A percentile compares a stretch with the other conserved stretches of the same genome.
These are phyloP conservation scores for Arrhamphus sclerolepis DNA, from an alignment of 2,797 vertebrate species.

Conservation along the genomic window DNA sequence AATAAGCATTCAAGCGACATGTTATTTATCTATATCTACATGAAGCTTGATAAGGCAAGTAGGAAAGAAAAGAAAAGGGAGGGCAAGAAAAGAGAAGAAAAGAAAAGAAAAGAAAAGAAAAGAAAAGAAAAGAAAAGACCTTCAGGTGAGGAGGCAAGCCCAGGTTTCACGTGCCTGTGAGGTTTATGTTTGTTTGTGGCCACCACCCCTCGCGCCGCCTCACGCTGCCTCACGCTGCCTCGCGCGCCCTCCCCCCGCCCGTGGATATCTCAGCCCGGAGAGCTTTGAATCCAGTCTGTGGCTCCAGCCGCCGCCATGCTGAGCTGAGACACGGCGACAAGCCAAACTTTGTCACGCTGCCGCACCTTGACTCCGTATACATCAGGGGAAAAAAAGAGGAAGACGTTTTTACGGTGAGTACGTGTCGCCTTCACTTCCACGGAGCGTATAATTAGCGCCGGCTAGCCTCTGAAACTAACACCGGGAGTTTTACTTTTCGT, in stretches of 20 bases:
- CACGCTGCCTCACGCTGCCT: constrained; percentile 24
- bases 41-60: too few relatives aligned
- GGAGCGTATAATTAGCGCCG: background rate
- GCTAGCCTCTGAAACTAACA: background rate
- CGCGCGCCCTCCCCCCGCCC: constrained; percentile 43
- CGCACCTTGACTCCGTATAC: constrained; percentile 37
- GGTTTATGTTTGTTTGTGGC: background rate
- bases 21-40: too few relatives aligned
- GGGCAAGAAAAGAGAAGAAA: too few relatives aligned
- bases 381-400: constrained; percentile 35
- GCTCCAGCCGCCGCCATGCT: constrained; percentile 79
- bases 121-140: background rate
- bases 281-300: constrained; percentile 68
- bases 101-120: background rate
- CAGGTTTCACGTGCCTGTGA: background rate
- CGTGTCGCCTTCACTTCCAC: rapidly evolving
- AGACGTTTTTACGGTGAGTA: constrained; percentile 52
- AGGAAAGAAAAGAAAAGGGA: too few relatives aligned
- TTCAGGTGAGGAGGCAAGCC: background rate
- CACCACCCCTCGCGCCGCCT: background rate
- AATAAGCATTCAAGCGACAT: too few relatives aligned
- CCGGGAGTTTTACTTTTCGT: constrained; percentile 19
- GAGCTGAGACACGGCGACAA: constrained; percentile 58
- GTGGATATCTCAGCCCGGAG: constrained; percentile 60
- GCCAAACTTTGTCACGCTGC: constrained; percentile 74